Evolutionary conservation across 2,113 vertebrate genomes (phyloP), one percentile per base, ranked within the genome.

Genomic region (Cepphus grylle): DNA sequence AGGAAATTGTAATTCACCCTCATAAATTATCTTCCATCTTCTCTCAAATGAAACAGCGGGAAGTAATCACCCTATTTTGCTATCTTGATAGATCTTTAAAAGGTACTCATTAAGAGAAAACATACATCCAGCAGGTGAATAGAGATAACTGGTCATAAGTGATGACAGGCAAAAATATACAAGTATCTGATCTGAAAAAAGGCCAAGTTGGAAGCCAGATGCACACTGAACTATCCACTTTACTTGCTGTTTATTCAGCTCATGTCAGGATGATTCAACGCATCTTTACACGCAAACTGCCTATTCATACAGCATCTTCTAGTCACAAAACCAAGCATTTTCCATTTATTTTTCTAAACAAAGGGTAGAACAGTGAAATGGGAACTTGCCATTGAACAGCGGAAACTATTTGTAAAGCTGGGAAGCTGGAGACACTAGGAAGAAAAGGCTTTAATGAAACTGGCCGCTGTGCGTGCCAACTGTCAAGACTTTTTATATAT

Each of bases 361-460:
- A 97, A 96, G 91, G 87, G 40, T 21, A 93, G 92, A 95, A 90
- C 87, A 90, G 81, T 80, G 76, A 63, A 97, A 90, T 90, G 94
- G 91, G 97, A 95, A 96, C 97, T 97, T 90, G 95, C 95, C 93
- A 97, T 96, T 97, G 96, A 97, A 56, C 89, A 96, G 94, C 94
- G 95, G 97, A 97, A 97, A 97, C 93, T 96, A 94, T 97, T 97
- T 96, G 94, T 96, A 95, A 97, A 95, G 96, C 96, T 95, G 97
- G 96, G 95, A 95, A 96, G 94, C 93, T 96, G 96, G 93, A 96
- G 93, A 95, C 96, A 88, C 67, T 59, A 52, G 67, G 87, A 97
- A 97, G 97, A 97, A 97, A 97, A 96, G 93, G 94, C 95, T 95
- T 95, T 91, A 95, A 95, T 96, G 96, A 96, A 97, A 96, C 89